Evolutionary conservation across 53 echinoderm and acorn worm species (phyloP).

Genomic region (Luidia sarsii): DNA sequence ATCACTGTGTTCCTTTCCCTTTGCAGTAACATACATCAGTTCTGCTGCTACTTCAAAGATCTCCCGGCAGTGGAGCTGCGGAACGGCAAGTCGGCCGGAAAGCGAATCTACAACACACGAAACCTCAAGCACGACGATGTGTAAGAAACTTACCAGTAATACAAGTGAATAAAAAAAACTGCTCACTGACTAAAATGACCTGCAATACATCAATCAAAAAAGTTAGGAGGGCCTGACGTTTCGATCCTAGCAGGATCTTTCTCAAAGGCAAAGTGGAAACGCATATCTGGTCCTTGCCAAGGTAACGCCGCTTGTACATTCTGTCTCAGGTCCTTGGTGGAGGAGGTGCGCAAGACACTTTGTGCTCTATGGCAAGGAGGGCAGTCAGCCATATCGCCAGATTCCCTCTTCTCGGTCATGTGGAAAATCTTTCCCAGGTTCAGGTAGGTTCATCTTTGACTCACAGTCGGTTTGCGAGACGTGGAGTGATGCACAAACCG

Average conservation of each 20-base stretch:
- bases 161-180: too few species aligned
- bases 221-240: too few species aligned
- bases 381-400: slow-evolving; percentile 81
- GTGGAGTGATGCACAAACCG: too few species aligned
- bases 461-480: not conserved
- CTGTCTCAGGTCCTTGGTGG: slow-evolving; percentile 66
- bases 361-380: slow-evolving; percentile 79
- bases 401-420: slow-evolving; percentile 83
- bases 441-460: slow-evolving; percentile 51
- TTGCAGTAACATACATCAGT: slow-evolving; percentile 85
- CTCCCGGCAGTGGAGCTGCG: slow-evolving; percentile 81
- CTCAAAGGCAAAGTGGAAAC: too few species aligned
- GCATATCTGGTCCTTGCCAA: too few species aligned
- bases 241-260: too few species aligned
- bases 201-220: too few species aligned
- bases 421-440: slow-evolving; percentile 91
- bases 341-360: slow-evolving; percentile 78
- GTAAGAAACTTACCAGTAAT: too few species aligned
- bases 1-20: too few species aligned
- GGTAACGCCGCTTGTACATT: not conserved
- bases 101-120: slow-evolving; percentile 86
- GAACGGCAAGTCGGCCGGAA: slow-evolving; percentile 84
- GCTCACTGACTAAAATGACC: too few species aligned
- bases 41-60: slow-evolving; percentile 87
- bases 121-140: slow-evolving; percentile 87